Conservation (phyloP, 2,888 invertebrate species). For the Cataglyphis livida region DNA sequence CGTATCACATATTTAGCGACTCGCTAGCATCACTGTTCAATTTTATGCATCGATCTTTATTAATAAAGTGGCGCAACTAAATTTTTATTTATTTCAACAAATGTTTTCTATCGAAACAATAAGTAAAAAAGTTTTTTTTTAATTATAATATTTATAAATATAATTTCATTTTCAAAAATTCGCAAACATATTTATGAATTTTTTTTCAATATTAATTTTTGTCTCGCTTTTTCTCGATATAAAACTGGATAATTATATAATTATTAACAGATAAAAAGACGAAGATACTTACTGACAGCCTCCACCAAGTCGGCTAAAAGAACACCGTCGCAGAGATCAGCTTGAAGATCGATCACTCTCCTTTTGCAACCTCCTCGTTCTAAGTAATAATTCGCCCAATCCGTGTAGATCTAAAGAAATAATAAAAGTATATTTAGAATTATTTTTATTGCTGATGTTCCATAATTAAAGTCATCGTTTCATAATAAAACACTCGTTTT, state of each 20-base stretch:
- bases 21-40: neutral
- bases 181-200: neutral
- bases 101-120: neutral
- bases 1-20: conserved; percentile 27
- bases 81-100: neutral
- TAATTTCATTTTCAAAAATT: neutral
- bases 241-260: neutral
- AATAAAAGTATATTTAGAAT: neutral
- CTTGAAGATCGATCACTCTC: conserved; percentile 94
- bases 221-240: neutral
- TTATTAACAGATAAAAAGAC: neutral
- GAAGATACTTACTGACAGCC: conserved; percentile 93
- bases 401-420: conserved; percentile 94
- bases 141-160: neutral
- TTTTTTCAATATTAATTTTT: neutral
- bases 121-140: neutral
- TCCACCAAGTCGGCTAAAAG: conserved; percentile 97
- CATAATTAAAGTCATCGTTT: too few species aligned
- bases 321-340: conserved; percentile 97
- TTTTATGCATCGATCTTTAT: neutral
- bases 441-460: too few species aligned
- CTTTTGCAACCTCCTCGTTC: conserved; percentile 95
- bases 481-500: too few species aligned
- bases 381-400: conserved; percentile 99
- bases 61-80: conserved; percentile 1